Base-by-base conservation (phyloP, 2,113 vertebrate genomes). In the Ptilorrhoa leucosticta region DNA sequence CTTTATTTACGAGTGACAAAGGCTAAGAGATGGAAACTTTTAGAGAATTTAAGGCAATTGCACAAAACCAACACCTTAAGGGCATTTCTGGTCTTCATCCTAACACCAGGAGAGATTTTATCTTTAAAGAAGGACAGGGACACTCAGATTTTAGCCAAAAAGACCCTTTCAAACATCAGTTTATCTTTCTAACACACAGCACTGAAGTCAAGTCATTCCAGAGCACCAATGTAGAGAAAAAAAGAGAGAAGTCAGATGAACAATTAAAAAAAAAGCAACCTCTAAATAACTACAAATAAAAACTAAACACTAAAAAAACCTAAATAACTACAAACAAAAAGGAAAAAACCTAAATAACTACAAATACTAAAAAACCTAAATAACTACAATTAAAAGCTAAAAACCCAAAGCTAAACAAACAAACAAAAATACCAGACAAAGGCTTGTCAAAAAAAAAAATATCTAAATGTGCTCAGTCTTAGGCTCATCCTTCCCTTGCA, bases 11-110 rank as follows among this genome's bases (percentile, higher is more conserved):
- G 3, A 40, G 33, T 30, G 56, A 35, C 39, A 81, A 90, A 94
- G 76, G 87, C 64, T 24, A 15, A 87, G 37, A 82, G 48, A 87
- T 14, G 66, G n/a, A 58, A 77, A 66, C 10, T 68, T 65, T 0
- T 1, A 40, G 24, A 87, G 76, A 42, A 60, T 94, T 97, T 96
- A 97, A 97, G 96, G 96, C 95, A 96, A 72, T 45, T 61, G 28
- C 40, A 87, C n/a, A 45, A 66, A 69, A 66, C 4, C 60, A 57
- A 60, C 51, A 75, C 48, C 61, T n/a, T 7, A n/a, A 79, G 42
- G 61, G 91, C 20, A 45, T 57, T 89, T 24, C 58, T 3, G 13
- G 15, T 71, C 65, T 76, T 51, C 22, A 14, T 20, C 56, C 44
- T 33, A 60, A 80, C 37, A 57, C 18, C 58, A 69, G 53, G 63